phyloP scores from a whole-genome alignment of 2,888 invertebrate genomes.

The Synanthedon formicaeformis region DNA sequence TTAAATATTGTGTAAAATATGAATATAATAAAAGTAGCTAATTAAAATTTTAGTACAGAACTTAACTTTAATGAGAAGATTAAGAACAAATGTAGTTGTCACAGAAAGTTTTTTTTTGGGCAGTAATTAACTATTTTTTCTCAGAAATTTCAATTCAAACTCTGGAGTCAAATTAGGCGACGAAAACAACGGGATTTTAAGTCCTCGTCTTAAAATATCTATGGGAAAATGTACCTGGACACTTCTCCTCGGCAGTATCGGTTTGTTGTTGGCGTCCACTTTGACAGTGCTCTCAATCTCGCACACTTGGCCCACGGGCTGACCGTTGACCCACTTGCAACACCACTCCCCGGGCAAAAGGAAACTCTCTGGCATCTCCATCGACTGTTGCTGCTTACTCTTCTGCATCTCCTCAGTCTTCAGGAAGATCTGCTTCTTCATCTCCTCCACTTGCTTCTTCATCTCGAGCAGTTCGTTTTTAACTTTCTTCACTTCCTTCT shows the following conservation, averaged over 20 bases:
- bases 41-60: too few relatives aligned
- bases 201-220: too few relatives aligned
- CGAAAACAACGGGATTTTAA: too few relatives aligned
- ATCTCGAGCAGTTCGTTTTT: conserved; percentile 45
- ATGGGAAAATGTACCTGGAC: conserved; percentile 34
- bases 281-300: conserved; percentile 50
- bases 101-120: too few relatives aligned
- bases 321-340: conserved; percentile 78
- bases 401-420: conserved; percentile 25
- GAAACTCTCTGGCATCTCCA: conserved; percentile 39
- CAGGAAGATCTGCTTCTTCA: conserved; percentile 41
- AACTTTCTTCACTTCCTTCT: conserved; percentile 46
- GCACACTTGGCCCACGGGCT: conserved; percentile 72
- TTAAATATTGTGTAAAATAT: too few relatives aligned
- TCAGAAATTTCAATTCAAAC: too few relatives aligned
- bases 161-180: too few relatives aligned
- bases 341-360: conserved; percentile 72
- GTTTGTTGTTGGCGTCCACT: conserved; percentile 37
- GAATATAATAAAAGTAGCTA: too few relatives aligned
- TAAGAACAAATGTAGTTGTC: too few relatives aligned
- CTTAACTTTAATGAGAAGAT: too few relatives aligned
- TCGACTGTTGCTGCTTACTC: conserved; percentile 14
- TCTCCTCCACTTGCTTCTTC: conserved; percentile 48
- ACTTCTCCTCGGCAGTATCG: conserved; percentile 47
- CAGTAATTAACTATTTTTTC: too few relatives aligned